Evolutionary conservation across 2,113 vertebrate species (phyloP).

Genomic region (Chloebia gouldiae): DNA sequence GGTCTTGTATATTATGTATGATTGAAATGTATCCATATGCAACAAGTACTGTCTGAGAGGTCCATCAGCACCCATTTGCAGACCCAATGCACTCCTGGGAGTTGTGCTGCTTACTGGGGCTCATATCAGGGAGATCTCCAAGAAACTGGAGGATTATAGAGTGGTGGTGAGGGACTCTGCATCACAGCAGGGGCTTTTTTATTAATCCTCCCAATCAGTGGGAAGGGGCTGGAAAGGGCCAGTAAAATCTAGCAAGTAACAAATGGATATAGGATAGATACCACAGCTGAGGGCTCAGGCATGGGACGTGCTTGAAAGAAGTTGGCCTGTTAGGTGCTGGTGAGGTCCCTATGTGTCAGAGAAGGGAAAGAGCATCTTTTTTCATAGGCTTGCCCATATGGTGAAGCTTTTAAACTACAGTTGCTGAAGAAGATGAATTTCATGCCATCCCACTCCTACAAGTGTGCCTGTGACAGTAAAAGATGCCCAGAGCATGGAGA

Average conservation of each 20-base stretch:
- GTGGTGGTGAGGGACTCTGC: no score
- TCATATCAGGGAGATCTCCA: background rate
- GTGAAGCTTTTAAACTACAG: background rate
- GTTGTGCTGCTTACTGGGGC: background rate
- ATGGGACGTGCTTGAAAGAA: background rate
- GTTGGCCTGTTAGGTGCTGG: background rate
- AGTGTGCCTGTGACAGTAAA: background rate
- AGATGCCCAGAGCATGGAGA: background rate
- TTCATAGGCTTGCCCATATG: background rate
- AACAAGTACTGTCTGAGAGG: background rate
- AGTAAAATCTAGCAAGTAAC: background rate
- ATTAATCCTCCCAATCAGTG: background rate
- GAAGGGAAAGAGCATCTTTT: background rate
- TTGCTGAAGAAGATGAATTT: background rate
- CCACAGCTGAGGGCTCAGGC: fast-evolving
- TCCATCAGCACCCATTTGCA: background rate
- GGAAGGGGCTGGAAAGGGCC: background rate
- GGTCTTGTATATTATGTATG: fast-evolving
- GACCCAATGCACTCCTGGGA: no score
- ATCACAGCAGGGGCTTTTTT: fast-evolving
- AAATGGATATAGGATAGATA: background rate
- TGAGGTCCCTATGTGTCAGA: background rate
- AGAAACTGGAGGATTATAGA: background rate
- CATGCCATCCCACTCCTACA: background rate
- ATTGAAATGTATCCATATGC: background rate